Evolutionary conservation across 2,113 vertebrate species (phyloP), one percentile per base, ranked within the genome.

Genomic region (Burhinus bistriatus): DNA sequence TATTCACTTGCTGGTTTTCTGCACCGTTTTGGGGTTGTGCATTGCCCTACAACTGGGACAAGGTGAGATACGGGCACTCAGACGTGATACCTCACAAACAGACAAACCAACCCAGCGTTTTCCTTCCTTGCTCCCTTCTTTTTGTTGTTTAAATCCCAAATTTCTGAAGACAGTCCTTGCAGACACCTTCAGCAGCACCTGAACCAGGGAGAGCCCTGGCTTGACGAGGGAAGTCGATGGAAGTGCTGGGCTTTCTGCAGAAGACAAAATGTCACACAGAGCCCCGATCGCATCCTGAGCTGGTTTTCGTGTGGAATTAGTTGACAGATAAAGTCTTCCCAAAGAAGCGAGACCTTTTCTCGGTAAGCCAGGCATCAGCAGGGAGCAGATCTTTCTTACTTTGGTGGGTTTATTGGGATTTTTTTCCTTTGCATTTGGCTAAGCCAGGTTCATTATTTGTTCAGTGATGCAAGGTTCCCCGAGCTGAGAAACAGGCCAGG

Each of bases 21-120:
- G 5, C 2, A 0, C 3, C 16, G 36, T 6, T 0, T 9, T 7
- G 11, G 77, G 18, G 10, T 16, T 1, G 6, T 64, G n/a, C 7
- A 1, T 19, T 49, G 18, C 45, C 68, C 59, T 27, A 1, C n/a
- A 34, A 0, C 30, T 2, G 14, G 57, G 22, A 9, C n/a, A 12
- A 17, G 18, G 44, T 15, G 21, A 12, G 62, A 5, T 3, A 1
- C 0, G 1, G 8, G 49, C 36, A 7, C 76, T 70, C 3, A 1
- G 38, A 2, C 0, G 0, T 32, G 76, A 30, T 27, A 64, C 49
- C 52, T 42, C 78, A 16, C 34, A 11, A 7, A 38, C 9, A 15
- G 10, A 15, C 16, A 12, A 49, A 27, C 49, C n/a, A 55, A 23
- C 40, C 36, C 55, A 25, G 79, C 12, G 1, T 11, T 64, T 34